Base-by-base conservation (phyloP, 1,140 invertebrate species). In the Macrotrachela quadricornifera region DNA sequence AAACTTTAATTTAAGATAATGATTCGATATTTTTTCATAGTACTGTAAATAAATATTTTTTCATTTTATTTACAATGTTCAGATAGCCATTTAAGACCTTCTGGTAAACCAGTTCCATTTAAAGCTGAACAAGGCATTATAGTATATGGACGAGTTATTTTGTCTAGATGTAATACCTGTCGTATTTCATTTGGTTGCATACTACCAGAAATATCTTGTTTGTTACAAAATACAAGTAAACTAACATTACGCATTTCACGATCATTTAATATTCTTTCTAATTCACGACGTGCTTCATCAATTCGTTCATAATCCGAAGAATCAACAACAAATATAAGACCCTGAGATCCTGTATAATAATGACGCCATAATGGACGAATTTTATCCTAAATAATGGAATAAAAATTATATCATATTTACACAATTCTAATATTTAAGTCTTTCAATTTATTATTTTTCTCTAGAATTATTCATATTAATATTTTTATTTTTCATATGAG, bases 141-240 rank as follows among this genome's bases (percentile, higher is more conserved):
- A 75, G 94, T 95, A 92, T 91, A 99, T 75, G 95, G 95, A 63
- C 90, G 78, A 73, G 97, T 30, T 30, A 30, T 4, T 30, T 30
- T 30, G 8, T 30, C 21, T 8, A 30, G 21, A 30, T 30, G 21
- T 30, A 30, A 30, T 4, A 30, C 21, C 8, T 30, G 21, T 4
- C 21, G 21, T 4, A 30, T 30, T 30, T 30, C 21, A 30, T 30
- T 8, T 30, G 21, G 21, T 30, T 30, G 21, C 21, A 30, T 30
- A 30, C 21, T 85, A 73, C 95, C 87, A 59, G 87, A 83, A 74
- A 96, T 78, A 78, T 97, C 92, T 77, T 99, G 92, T 76, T 99
- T 99, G 72, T 99, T 99, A 63, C 91, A 92, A 78, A 96, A 97
- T 65, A 99, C 86, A 64, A 99, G 79, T 73, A 99, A 94, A 70